These are phyloP conservation scores for Listrodromus nycthemerus DNA, from an alignment of 2,888 invertebrate species.

Conservation along the genomic window DNA sequence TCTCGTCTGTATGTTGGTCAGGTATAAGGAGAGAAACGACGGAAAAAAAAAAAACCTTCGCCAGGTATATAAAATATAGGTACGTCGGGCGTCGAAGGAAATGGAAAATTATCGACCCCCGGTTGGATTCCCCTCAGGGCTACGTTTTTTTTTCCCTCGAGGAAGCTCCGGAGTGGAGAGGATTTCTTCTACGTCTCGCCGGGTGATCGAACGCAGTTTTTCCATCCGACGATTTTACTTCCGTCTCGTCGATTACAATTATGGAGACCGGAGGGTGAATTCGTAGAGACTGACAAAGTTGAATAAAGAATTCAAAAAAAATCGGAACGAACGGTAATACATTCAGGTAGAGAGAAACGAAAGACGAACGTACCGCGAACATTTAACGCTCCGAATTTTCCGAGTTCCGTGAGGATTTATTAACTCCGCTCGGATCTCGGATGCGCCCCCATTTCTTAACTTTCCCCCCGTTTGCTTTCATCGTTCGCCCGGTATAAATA, in stretches of 20 bases:
- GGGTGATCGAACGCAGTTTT: slow-evolving; percentile 16
- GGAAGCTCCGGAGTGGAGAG: slow-evolving; percentile 2
- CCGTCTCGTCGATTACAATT: slow-evolving; percentile 54
- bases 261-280: slow-evolving; percentile 26
- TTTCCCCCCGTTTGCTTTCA: background rate
- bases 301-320: slow-evolving; percentile 30
- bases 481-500: slow-evolving; percentile 13
- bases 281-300: background rate
- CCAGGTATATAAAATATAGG: slow-evolving; percentile 45
- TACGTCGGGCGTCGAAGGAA: slow-evolving; percentile 16
- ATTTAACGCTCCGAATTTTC: slow-evolving; percentile 45
- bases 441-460: slow-evolving; percentile 24
- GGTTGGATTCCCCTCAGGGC: slow-evolving; percentile 21
- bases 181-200: background rate
- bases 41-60: slow-evolving; percentile 32
- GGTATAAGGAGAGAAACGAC: slow-evolving; percentile 1
- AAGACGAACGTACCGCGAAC: slow-evolving; percentile 26
- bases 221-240: slow-evolving; percentile 47
- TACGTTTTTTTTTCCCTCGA: slow-evolving; percentile 15
- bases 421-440: slow-evolving; percentile 45
- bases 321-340: slow-evolving; percentile 8
- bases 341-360: slow-evolving; percentile 19
- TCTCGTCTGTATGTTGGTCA: slow-evolving; percentile 13
- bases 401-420: slow-evolving; percentile 39
- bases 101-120: slow-evolving; percentile 48